Conservation (phyloP, 2,888 invertebrate genomes). For the Euphydryas editha region DNA sequence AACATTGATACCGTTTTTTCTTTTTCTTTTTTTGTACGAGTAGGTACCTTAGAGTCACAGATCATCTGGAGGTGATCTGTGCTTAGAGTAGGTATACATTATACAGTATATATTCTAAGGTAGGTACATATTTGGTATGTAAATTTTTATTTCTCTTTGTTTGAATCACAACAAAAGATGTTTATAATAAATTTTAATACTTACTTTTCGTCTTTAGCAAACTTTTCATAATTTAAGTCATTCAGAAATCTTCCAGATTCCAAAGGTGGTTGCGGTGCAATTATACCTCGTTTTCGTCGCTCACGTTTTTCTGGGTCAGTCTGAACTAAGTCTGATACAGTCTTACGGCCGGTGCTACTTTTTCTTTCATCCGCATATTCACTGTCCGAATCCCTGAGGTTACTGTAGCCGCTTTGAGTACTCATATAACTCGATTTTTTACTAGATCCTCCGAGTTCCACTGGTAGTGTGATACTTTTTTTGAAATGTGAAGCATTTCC, state of each 20-base stretch:
- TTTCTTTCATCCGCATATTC: slow-evolving; percentile 54
- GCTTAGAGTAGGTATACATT: too few relatives aligned
- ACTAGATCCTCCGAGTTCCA: slow-evolving; percentile 51
- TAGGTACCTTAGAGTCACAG: too few relatives aligned
- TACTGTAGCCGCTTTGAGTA: slow-evolving; percentile 55
- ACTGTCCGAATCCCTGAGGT: slow-evolving; percentile 59
- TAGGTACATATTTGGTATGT: neutral
- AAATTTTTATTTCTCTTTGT: neutral
- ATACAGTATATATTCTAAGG: too few relatives aligned
- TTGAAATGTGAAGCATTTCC: slow-evolving; percentile 48
- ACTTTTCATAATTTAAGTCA: slow-evolving; percentile 79
- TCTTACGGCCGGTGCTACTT: slow-evolving; percentile 65
- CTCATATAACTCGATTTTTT: slow-evolving; percentile 66
- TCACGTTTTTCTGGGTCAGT: slow-evolving; percentile 54
- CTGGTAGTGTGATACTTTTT: slow-evolving; percentile 47
- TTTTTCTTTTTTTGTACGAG: too few relatives aligned
- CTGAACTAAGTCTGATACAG: slow-evolving; percentile 68
- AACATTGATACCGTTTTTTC: neutral
- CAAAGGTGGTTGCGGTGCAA: slow-evolving; percentile 76
- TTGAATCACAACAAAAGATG: too few relatives aligned
- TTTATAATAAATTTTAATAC: slow-evolving; percentile 46
- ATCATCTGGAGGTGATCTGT: too few relatives aligned
- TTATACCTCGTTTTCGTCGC: slow-evolving; percentile 77
- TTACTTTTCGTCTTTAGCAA: slow-evolving; percentile 83
- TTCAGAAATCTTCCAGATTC: slow-evolving; percentile 66